Percentiles rank a stretch among this genome's conserved stretches.
phyloP scores from a whole-genome alignment of 1,140 invertebrate species.

The Dinoponera quadriceps region DNA sequence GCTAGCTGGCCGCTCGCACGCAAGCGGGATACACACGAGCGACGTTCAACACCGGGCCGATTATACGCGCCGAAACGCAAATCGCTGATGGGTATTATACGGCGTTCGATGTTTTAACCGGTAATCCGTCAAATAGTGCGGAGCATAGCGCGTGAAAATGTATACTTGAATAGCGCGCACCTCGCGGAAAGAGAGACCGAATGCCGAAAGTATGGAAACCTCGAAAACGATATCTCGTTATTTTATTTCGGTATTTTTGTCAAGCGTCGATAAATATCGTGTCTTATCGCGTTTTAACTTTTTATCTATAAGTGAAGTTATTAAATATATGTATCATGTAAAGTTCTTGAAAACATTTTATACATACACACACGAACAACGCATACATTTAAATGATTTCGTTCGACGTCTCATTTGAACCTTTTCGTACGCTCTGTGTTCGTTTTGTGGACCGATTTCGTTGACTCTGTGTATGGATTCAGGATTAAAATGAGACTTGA shows the following conservation, averaged over 20 bases:
- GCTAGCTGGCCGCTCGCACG: not conserved
- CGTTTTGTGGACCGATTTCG: not conserved
- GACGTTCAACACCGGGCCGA: slow-evolving; percentile 11
- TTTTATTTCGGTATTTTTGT: too few species aligned
- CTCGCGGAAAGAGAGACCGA: not conserved
- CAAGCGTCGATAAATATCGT: not conserved
- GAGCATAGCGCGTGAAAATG: not conserved
- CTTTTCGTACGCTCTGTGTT: not conserved
- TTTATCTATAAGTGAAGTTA: not conserved
- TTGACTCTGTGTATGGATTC: not conserved
- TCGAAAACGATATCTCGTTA: not conserved
- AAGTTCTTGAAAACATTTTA: not conserved
- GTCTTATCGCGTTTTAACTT: not conserved
- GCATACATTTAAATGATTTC: not conserved
- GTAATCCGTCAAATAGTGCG: not conserved
- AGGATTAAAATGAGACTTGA: slow-evolving; percentile 21
- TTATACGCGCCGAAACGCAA: slow-evolving; percentile 24
- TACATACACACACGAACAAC: too few species aligned
- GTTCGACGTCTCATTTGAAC: not conserved
- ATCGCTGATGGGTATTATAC: not conserved
- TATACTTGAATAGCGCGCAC: not conserved
- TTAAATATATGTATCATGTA: not conserved
- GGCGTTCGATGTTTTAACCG: not conserved
- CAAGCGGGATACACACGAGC: not conserved
- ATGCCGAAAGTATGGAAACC: not conserved